phyloP scores from a whole-genome alignment of 2,113 vertebrate species.

The Daboia siamensis region DNA sequence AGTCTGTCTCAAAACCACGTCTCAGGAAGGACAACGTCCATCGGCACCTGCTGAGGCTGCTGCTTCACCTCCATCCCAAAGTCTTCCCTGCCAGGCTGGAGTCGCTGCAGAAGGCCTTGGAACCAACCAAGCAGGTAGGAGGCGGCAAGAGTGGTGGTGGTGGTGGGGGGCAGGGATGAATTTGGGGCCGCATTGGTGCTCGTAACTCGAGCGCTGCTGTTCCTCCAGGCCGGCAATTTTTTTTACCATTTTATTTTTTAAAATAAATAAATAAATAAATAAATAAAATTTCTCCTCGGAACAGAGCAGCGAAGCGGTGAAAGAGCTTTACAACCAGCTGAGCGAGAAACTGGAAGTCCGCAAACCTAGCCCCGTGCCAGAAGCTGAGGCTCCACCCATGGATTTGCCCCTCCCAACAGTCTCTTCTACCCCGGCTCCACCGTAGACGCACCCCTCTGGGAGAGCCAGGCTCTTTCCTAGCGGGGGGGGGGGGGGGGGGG shows the following conservation, averaged over 20 bases:
- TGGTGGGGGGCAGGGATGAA: neutral
- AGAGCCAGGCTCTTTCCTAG: neutral
- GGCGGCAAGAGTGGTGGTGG: neutral
- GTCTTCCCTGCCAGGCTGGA: constrained; percentile 82
- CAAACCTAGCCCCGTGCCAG: constrained; percentile 80
- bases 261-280: neutral
- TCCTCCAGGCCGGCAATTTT: too few species aligned
- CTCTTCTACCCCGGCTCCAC: constrained; percentile 67
- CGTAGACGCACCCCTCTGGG: constrained; percentile 38
- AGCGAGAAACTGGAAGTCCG: constrained; percentile 82
- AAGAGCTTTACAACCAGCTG: constrained; percentile 86
- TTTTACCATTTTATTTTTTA: neutral
- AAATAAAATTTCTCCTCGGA: neutral
- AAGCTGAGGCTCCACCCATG: constrained; percentile 76
- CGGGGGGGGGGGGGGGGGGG: fast-evolving
- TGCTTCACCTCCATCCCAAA: constrained; percentile 91
- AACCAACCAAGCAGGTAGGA: constrained; percentile 90
- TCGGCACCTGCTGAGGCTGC: constrained; percentile 83
- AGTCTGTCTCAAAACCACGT: neutral
- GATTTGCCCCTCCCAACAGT: constrained; percentile 85
- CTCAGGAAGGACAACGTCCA: constrained; percentile 95
- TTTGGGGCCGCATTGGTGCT: too few species aligned
- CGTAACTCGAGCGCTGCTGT: too few species aligned
- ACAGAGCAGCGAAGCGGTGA: constrained; percentile 89
- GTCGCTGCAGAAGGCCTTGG: constrained; percentile 85